phyloP scores from a whole-genome alignment of 2,888 invertebrate genomes.

The Schizotus pectinicornis region DNA sequence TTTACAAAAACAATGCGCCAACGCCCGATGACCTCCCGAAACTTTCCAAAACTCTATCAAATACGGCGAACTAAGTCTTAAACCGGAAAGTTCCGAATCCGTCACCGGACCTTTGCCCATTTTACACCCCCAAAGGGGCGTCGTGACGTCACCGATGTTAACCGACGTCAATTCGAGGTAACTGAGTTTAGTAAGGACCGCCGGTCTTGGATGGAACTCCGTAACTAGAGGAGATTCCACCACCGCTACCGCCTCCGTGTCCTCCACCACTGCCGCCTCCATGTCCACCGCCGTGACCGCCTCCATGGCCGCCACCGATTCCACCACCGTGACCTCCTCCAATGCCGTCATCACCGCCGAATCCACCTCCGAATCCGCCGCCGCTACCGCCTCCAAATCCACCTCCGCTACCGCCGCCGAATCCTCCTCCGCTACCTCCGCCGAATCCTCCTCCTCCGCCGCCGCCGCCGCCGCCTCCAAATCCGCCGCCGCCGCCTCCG shows the following conservation, averaged over 20 bases:
- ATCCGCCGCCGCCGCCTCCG: constrained; percentile 46
- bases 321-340: constrained; percentile 57
- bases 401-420: constrained; percentile 29
- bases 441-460: constrained; percentile 62
- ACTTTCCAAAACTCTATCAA: constrained; percentile 3
- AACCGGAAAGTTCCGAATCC: constrained; percentile 9
- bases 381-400: constrained; percentile 32
- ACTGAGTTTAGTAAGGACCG: constrained; percentile 53
- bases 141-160: background rate
- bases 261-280: constrained; percentile 47
- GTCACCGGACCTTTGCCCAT: constrained; percentile 8
- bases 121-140: background rate
- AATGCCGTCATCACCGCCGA: constrained; percentile 55
- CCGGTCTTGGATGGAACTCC: constrained; percentile 58
- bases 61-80: constrained; percentile 31
- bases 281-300: constrained; percentile 38
- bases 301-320: constrained; percentile 41
- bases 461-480: constrained; percentile 49
- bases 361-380: constrained; percentile 30
- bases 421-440: constrained; percentile 57
- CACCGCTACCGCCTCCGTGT: constrained; percentile 45
- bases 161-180: constrained; percentile 30
- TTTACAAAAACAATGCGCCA: constrained; percentile 44
- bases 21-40: constrained; percentile 5
- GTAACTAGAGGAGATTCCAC: constrained; percentile 55